Base-by-base conservation (phyloP, 2,797 vertebrate species). In the Centroberyx gerrardi region DNA sequence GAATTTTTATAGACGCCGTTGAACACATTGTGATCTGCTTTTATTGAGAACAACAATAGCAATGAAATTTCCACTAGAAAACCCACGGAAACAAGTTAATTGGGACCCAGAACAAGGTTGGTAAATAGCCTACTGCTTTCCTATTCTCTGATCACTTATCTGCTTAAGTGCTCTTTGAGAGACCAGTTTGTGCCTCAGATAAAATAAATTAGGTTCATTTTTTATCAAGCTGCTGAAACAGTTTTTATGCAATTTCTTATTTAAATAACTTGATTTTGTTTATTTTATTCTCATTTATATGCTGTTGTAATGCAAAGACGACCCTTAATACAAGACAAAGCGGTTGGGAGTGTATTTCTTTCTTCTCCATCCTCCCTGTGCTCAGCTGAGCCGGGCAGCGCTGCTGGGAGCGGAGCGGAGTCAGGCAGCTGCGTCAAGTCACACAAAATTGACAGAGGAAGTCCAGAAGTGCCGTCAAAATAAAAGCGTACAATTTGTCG, bases 51-150 rank as follows among this genome's bases (percentile, higher is more conserved):
- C 94, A 92, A 93, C 94, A 93, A 94, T 80, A 96, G 93, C 94
- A 85, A 99, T 99, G 98, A 99, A 99, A 98, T 99, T 99, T 96
- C 97, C 98, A 95, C 95, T 98, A 83, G 98, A 99, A 94, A 97
- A 92, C 91, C 97, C 96, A 86, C 96, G 96, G 87, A 99, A 99
- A 95, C 97, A 99, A 95, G 97, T 98, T 92, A 98, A 98, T 94
- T 98, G 97, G 97, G 97, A 98, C 91, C 96, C 96, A 0, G 90
- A 94, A 72, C 95, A 97, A 99, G 98, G 98, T 99, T 92, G 91
- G 98, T 98, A 85, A 68, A 68, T 83, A 53, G 1, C 22, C 22
- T 22, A 22, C 78, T 72, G 78, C 66, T 72, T 78, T 63, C 1
- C 15, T 44, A 18, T 40, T 52, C 6, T 56, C 27, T 31, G 0